Evolutionary conservation across 2,888 invertebrate genomes (phyloP), one percentile per base, ranked within the genome.

Genomic region (Dastarcus helophoroides): DNA sequence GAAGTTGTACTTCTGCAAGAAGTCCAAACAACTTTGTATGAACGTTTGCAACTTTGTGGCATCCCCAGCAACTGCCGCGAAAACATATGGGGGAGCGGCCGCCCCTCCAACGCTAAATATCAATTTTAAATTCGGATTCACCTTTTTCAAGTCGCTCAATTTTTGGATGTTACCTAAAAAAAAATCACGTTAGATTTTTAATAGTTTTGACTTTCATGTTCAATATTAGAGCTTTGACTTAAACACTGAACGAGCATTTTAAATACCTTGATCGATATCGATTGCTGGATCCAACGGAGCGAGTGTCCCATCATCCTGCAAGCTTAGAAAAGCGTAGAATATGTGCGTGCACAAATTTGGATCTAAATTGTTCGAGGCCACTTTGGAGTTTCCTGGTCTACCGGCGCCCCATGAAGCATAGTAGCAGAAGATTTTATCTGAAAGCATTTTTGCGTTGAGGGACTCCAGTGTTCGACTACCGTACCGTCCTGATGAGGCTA

Each of bases 31-130:
- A 13, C 28, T 28, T 9, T 28, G 16, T 16, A 28, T 29, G 13
- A 33, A 28, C 11, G 16, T 33, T 6, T 16, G 21, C 5, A 33
- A 26, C 19, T 27, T 29, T 4, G 14, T 17, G 46, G 79, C 78
- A 26, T 76, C 68, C 0, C 77, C 70, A 0, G 83, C 85, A 73
- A 90, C 76, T 29, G 71, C 68, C 0, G 89, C 89, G 59, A 89
- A 90, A 54, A 89, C 89, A 41, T 74, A 69, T 11, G 88, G 88
- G 8, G 88, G 89, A 53, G 89, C 89, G 1, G 79, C 88, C 88
- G 89, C 89, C 0, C 89, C 89, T 0, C 90, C 90, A 1, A 89
- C 79, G 0, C 89, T 88, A 2, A 89, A 69, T 62, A 74, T 71
- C 21, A 82, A 71, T 58, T 85, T 85, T 5, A 88, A 64, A 14